Percentiles rank a stretch among this genome's conserved stretches.
phyloP scores from a whole-genome alignment of 2,797 vertebrate species.

The Sebastes hubbsi region DNA sequence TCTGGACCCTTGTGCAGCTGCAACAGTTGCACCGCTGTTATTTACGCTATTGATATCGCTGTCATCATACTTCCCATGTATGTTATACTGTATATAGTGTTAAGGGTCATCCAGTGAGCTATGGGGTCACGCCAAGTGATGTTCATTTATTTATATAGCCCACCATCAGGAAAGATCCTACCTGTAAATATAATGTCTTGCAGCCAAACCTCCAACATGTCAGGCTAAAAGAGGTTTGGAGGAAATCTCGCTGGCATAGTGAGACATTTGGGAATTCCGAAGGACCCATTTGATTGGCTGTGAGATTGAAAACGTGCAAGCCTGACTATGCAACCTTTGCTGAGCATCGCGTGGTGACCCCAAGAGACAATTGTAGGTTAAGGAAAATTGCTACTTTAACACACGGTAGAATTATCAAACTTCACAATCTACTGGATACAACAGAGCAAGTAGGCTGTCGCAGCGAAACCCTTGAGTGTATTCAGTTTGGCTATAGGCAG shows the following conservation, averaged over 20 bases:
- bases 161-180: neutral
- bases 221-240: neutral
- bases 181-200: neutral
- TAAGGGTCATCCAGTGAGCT: neutral
- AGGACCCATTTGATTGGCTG: conserved; percentile 2
- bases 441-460: too few relatives aligned
- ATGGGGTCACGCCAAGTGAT: neutral
- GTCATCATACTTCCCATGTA: neutral
- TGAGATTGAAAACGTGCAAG: neutral
- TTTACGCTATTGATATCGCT: neutral
- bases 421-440: too few relatives aligned
- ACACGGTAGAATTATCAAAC: too few relatives aligned
- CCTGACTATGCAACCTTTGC: too few relatives aligned
- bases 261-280: neutral
- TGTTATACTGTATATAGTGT: too few relatives aligned
- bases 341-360: too few relatives aligned
- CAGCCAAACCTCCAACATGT: neutral
- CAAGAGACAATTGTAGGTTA: too few relatives aligned
- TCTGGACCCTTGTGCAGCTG: neutral
- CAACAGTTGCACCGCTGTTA: neutral
- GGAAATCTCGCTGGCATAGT: neutral
- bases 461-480: too few relatives aligned
- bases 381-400: too few relatives aligned
- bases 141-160: neutral
- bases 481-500: too few relatives aligned